Conservation (phyloP, 2,888 invertebrate genomes). For the Lapara coniferarum region DNA sequence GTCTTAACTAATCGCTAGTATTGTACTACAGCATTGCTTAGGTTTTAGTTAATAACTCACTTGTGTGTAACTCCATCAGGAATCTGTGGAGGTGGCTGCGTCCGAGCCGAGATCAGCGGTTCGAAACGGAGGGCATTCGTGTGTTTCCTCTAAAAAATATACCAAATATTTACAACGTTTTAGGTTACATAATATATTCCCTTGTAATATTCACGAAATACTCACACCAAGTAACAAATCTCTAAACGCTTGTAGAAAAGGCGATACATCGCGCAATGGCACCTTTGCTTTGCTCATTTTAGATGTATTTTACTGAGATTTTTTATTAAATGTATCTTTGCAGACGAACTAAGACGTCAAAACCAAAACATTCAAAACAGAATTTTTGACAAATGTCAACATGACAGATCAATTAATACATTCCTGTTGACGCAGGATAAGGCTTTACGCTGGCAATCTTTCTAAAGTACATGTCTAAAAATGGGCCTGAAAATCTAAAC, state of each 20-base stretch:
- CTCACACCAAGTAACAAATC: constrained; percentile 87
- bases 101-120: constrained; percentile 87
- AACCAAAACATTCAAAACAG: constrained; percentile 22
- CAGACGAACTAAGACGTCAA: background rate
- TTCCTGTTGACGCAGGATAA: background rate
- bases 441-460: too few species aligned
- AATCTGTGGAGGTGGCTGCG: constrained; percentile 91
- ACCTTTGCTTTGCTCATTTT: constrained; percentile 73
- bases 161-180: constrained; percentile 30
- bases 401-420: background rate
- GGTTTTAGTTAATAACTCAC: constrained; percentile 43
- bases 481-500: too few species aligned
- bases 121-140: constrained; percentile 87
- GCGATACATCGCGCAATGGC: constrained; percentile 86
- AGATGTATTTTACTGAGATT: background rate
- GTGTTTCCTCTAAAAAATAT: constrained; percentile 81
- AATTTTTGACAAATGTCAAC: background rate
- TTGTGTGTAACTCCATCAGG: constrained; percentile 92
- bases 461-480: too few species aligned
- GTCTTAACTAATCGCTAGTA: too few species aligned
- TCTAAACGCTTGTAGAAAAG: constrained; percentile 84
- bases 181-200: constrained; percentile 55
- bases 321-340: background rate
- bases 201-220: constrained; percentile 27
- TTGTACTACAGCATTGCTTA: too few species aligned